Evolutionary conservation across 2,888 invertebrate species (phyloP).

Genomic region (Panzeria rudis): DNA sequence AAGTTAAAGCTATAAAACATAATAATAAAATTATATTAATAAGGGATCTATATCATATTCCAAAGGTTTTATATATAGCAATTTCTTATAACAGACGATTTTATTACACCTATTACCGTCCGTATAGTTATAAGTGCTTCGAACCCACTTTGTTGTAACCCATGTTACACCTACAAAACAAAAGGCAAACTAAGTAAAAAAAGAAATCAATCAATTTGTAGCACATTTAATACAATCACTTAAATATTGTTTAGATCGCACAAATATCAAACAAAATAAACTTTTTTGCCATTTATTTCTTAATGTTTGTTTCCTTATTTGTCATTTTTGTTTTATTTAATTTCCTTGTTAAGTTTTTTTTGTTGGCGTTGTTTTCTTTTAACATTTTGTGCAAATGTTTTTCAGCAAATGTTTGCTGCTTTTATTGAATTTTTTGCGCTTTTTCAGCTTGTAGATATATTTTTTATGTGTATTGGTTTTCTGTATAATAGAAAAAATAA

Average conservation of each 20-base stretch:
- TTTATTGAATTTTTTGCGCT: constrained; percentile 54
- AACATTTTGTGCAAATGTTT: constrained; percentile 44
- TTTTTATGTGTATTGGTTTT: constrained; percentile 57
- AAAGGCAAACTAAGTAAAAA: background rate
- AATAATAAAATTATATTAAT: background rate
- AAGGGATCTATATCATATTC: background rate
- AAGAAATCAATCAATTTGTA: constrained; percentile 57
- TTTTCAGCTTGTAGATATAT: constrained; percentile 23
- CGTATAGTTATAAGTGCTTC: background rate
- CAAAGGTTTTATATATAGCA: too few species aligned
- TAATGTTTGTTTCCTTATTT: constrained; percentile 56
- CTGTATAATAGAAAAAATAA: constrained; percentile 38
- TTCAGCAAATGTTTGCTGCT: constrained; percentile 66
- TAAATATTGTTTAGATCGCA: constrained; percentile 67
- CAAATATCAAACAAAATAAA: constrained; percentile 46
- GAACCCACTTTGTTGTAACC: background rate
- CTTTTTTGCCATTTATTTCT: constrained; percentile 23
- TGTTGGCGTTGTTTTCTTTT: constrained; percentile 7
- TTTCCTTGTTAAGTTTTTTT: constrained; percentile 65
- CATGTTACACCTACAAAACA: background rate
- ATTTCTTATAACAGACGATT: background rate
- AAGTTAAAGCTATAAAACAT: background rate
- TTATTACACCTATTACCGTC: background rate
- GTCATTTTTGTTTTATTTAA: constrained; percentile 71
- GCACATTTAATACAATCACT: constrained; percentile 59